These are phyloP conservation scores for Dromiciops gliroides DNA, from an alignment of 2,113 vertebrate genomes.

Conservation along the genomic window DNA sequence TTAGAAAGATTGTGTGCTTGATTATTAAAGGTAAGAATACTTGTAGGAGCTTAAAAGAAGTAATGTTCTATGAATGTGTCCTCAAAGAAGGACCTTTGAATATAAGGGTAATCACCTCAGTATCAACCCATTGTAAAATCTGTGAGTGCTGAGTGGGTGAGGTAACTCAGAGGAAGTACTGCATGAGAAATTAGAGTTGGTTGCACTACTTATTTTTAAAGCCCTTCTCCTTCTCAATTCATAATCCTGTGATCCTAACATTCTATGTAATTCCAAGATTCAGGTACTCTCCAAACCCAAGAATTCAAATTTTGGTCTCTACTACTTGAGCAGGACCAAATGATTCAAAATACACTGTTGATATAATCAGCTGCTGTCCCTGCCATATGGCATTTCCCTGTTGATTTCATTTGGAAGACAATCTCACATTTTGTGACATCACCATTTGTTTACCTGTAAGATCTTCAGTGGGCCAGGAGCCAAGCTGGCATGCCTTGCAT, in stretches of 20 bases:
- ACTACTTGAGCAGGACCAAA: background rate
- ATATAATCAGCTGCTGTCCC: background rate
- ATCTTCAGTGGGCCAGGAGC: conserved; percentile 94
- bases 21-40: background rate
- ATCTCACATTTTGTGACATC: background rate
- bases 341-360: background rate
- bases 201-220: background rate
- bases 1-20: background rate
- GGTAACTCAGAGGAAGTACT: background rate
- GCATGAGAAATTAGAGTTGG: background rate
- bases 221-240: background rate
- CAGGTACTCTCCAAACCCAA: background rate
- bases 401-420: background rate
- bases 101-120: background rate
- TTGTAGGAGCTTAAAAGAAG: background rate
- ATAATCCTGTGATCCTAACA: background rate
- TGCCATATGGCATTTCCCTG: background rate
- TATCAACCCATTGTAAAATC: background rate
- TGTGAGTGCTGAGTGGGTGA: background rate
- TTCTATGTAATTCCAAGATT: background rate
- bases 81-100: background rate
- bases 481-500: conserved; percentile 94
- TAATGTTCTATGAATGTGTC: background rate
- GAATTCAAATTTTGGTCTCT: background rate
- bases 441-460: conserved; percentile 90